Evolutionary conservation across 2,113 vertebrate species (phyloP).

Genomic region (Cyprinodon brontotheroides): DNA sequence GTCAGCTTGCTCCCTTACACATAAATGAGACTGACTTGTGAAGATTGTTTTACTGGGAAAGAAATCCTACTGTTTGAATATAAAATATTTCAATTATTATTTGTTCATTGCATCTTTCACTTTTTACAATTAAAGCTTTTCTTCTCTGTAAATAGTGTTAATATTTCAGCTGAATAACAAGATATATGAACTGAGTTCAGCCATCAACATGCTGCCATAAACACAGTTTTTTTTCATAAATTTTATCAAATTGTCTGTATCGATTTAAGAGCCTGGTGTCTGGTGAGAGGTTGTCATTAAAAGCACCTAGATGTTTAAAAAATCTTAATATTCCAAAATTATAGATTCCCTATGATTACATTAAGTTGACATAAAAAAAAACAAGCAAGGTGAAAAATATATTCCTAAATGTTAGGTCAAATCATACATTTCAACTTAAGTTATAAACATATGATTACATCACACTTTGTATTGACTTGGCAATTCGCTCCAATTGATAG

Average conservation of each 20-base stretch:
- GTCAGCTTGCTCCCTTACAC: constrained; percentile 46
- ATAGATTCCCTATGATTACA: neutral
- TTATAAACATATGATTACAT: neutral
- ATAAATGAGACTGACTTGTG: constrained; percentile 1
- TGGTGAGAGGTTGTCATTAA: constrained; percentile 19
- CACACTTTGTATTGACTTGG: too few relatives aligned
- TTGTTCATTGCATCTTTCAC: neutral
- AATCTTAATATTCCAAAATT: neutral
- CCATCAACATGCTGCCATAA: constrained; percentile 23
- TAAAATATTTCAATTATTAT: neutral
- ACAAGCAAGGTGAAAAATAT: neutral
- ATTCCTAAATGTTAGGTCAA: neutral
- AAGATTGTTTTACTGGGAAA: constrained; percentile 10
- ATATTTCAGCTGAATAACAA: constrained; percentile 19
- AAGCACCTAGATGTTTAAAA: neutral
- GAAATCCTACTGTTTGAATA: neutral
- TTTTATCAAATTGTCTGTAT: constrained; percentile 51
- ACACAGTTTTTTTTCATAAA: constrained; percentile 54
- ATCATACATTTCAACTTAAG: neutral
- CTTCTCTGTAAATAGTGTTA: neutral
- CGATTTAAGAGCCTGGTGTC: constrained; percentile 35
- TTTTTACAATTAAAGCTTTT: neutral
- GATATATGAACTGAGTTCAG: constrained; percentile 27
- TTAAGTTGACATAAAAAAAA: neutral
- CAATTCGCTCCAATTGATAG: too few relatives aligned